Percentiles rank a stretch among this genome's conserved stretches.
Conservation (phyloP, 2,113 vertebrate species). For the Apus apus region DNA sequence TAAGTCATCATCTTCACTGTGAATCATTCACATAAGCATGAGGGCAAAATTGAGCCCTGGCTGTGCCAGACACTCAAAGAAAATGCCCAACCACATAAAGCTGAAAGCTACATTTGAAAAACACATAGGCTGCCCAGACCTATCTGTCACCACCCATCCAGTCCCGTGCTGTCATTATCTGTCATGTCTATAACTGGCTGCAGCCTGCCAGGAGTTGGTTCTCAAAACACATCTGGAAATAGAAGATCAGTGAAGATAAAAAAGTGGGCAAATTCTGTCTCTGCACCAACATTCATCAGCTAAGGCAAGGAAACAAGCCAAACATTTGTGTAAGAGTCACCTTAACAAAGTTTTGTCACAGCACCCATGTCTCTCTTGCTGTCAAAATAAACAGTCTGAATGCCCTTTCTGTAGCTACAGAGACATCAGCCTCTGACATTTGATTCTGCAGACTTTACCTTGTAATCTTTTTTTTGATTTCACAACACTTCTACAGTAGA, state of each 20-base stretch:
- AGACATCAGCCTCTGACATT: neutral
- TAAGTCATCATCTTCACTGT: neutral
- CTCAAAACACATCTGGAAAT: neutral
- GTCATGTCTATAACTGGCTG: neutral
- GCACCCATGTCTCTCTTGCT: neutral
- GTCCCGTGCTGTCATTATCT: neutral
- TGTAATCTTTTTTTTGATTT: slow-evolving; percentile 16
- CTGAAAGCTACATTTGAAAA: neutral
- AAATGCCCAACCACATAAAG: neutral
- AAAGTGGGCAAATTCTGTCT: neutral
- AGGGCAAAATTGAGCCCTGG: neutral
- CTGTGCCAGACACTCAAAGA: neutral
- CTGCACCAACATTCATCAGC: neutral
- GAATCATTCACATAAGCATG: neutral
- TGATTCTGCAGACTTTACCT: neutral
- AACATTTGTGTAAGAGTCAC: neutral
- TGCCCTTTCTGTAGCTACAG: neutral
- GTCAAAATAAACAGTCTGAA: neutral
- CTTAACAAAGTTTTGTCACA: neutral
- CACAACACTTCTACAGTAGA: neutral
- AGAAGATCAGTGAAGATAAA: neutral
- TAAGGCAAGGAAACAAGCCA: neutral
- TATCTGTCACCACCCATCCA: neutral
- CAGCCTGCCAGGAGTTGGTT: neutral
- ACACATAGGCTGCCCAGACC: rapidly evolving